Evolutionary conservation across 2,113 vertebrate genomes (phyloP).

Genomic region (Atrichornis clamosus): DNA sequence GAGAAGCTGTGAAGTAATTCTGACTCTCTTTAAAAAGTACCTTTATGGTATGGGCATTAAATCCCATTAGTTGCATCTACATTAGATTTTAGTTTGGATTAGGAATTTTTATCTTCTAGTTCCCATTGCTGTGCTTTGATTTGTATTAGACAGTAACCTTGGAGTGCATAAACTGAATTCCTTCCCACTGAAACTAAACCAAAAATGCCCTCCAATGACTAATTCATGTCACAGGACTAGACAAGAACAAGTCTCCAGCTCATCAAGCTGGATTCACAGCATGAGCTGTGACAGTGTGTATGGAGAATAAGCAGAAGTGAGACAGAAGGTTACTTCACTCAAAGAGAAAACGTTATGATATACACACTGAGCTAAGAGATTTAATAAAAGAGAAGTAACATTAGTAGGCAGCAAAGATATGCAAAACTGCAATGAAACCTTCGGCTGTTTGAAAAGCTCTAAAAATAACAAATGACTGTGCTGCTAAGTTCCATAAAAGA

Average conservation of each 20-base stretch:
- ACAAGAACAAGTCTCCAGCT: neutral
- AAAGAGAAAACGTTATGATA: neutral
- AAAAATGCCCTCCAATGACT: neutral
- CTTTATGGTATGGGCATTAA: neutral
- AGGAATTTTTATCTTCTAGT: neutral
- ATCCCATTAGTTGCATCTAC: neutral
- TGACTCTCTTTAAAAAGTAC: neutral
- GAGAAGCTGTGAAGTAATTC: neutral
- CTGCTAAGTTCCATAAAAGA: slow-evolving; percentile 26
- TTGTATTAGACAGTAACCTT: neutral
- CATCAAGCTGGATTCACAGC: neutral
- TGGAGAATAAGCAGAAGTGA: slow-evolving; percentile 1
- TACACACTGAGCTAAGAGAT: neutral
- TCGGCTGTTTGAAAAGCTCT: slow-evolving; percentile 39
- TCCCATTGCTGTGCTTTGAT: neutral
- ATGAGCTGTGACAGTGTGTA: neutral
- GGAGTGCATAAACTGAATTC: neutral
- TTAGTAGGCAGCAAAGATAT: slow-evolving; percentile 25
- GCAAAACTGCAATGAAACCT: slow-evolving; percentile 19
- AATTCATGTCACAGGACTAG: neutral
- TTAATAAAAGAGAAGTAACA: neutral
- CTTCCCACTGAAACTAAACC: neutral
- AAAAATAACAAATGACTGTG: slow-evolving; percentile 41
- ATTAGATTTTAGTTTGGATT: neutral
- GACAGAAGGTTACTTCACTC: neutral